These are phyloP conservation scores for Harpagifer antarcticus DNA, from an alignment of 2,797 vertebrate species.

Conservation along the genomic window DNA sequence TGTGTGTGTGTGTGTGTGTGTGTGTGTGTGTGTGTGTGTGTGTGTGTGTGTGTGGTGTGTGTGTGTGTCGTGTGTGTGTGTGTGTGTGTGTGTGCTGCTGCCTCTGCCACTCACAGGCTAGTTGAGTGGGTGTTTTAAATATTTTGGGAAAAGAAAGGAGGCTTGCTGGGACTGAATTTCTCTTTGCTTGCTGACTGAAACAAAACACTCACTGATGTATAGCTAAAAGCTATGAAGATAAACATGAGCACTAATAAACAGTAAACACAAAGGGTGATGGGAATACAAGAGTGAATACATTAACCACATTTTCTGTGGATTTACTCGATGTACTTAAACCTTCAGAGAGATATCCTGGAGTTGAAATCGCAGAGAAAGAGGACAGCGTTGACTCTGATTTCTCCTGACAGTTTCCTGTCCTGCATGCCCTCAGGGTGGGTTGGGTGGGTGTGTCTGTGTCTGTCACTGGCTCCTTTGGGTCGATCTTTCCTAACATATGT, in stretches of 20 bases:
- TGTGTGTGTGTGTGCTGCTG: too few species aligned
- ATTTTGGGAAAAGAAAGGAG: conserved; percentile 25
- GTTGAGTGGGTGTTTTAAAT: conserved; percentile 51
- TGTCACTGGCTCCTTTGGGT: conserved; percentile 49
- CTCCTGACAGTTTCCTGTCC: conserved; percentile 75
- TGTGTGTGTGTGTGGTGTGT: too few species aligned
- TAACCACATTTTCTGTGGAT: conserved; percentile 33
- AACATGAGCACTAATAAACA: conserved; percentile 61
- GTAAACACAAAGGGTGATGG: conserved; percentile 61
- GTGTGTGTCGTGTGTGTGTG: too few species aligned
- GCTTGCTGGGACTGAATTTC: conserved; percentile 47
- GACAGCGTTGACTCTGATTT: conserved; percentile 72
- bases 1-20: too few species aligned
- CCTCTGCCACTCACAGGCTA: too few species aligned
- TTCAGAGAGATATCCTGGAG: conserved; percentile 51
- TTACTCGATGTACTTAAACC: conserved; percentile 48
- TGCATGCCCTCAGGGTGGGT: conserved; percentile 44
- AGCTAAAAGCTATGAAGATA: conserved; percentile 61
- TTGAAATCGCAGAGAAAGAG: conserved; percentile 56
- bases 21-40: too few species aligned
- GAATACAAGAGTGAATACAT: conserved; percentile 63
- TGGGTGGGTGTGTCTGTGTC: too few species aligned
- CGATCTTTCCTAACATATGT: conserved; percentile 73
- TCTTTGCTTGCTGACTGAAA: conserved; percentile 62
- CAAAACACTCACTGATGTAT: conserved; percentile 56